A percentile compares a stretch with the other conserved stretches of the same genome.
phyloP scores from a whole-genome alignment of 2,797 vertebrate genomes.

The Paedocypris micromegethes region DNA sequence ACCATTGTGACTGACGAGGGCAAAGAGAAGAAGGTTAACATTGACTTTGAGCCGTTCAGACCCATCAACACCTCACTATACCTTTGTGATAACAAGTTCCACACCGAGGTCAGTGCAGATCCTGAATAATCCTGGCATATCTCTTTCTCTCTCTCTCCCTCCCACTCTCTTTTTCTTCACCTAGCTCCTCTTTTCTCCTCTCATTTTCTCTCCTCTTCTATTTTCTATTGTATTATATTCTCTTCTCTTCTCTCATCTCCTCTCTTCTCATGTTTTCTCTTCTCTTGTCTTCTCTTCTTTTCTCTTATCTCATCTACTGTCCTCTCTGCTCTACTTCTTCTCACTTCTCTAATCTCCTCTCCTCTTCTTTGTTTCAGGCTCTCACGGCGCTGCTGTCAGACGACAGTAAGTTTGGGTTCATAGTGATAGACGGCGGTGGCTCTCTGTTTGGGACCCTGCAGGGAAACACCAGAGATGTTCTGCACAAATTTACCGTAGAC shows the following conservation, averaged over 20 bases:
- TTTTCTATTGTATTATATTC: too few relatives aligned
- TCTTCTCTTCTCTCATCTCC: too few relatives aligned
- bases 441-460: constrained; percentile 96
- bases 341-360: background rate
- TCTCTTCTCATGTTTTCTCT: too few relatives aligned
- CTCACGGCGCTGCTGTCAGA: constrained; percentile 94
- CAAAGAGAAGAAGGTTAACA: constrained; percentile 99
- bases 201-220: too few relatives aligned
- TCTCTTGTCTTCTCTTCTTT: background rate
- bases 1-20: constrained; percentile 99
- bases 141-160: background rate
- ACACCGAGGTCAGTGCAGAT: constrained; percentile 81
- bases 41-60: constrained; percentile 99
- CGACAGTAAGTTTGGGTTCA: constrained; percentile 98
- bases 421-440: constrained; percentile 96
- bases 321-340: constrained; percentile 17
- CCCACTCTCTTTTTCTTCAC: too few relatives aligned
- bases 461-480: constrained; percentile 96
- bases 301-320: constrained; percentile 3
- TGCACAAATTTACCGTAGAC: constrained; percentile 99
- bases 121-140: background rate
- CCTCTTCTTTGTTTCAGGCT: constrained; percentile 66
- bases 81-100: constrained; percentile 99
- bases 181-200: too few relatives aligned
- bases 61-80: constrained; percentile 99